phyloP scores from a whole-genome alignment of 2,113 vertebrate genomes.

The Microcebus tavaratra region DNA sequence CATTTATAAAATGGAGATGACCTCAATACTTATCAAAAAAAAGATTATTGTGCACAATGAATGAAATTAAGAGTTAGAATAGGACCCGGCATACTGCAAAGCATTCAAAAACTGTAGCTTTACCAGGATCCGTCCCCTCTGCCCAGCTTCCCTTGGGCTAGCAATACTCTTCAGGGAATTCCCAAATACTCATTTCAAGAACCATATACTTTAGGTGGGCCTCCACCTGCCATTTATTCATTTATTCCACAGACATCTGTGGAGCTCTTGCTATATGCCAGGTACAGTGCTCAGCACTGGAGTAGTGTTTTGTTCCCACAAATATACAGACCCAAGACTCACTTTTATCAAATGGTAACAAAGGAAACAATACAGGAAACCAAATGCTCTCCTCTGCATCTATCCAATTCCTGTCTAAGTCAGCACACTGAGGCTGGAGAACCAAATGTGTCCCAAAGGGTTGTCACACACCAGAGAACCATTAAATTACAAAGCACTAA shows the following conservation, averaged over 20 bases:
- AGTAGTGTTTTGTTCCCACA: neutral
- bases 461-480: conserved; percentile 57
- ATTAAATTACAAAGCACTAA: conserved; percentile 57
- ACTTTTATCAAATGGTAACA: conserved; percentile 15
- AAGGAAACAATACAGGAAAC: conserved; percentile 4
- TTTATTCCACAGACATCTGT: neutral
- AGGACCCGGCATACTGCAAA: neutral
- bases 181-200: neutral
- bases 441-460: conserved; percentile 20
- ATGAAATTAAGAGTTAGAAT: neutral
- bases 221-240: neutral
- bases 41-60: neutral
- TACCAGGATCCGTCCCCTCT: neutral
- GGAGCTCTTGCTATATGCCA: neutral
- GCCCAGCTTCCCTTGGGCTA: neutral
- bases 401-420: neutral
- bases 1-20: neutral
- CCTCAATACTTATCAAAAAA: neutral
- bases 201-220: rapidly evolving
- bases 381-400: neutral
- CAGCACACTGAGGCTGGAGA: neutral
- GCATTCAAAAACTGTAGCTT: neutral
- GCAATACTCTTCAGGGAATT: neutral
- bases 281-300: neutral
- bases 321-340: conserved; percentile 9